Percentiles rank a stretch among this genome's conserved stretches.
These are phyloP conservation scores for Gnatocerus cornutus DNA, from an alignment of 2,888 invertebrate genomes.

Conservation along the genomic window DNA sequence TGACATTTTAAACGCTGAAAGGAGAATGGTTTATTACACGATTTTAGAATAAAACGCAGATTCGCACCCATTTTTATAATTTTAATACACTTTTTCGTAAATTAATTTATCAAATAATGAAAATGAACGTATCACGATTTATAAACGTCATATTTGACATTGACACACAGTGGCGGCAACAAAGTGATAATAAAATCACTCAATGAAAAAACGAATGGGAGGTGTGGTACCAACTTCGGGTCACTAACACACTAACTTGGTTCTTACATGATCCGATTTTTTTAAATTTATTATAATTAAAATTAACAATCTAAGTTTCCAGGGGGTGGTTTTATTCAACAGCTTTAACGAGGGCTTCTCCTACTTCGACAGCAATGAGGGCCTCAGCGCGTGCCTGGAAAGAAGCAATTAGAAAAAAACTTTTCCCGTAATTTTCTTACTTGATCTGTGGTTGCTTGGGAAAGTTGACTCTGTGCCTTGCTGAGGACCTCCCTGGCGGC, in stretches of 20 bases:
- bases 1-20: conserved; percentile 68
- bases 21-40: conserved; percentile 13
- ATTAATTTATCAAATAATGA: conserved; percentile 34
- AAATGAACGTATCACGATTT: conserved; percentile 20
- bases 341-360: conserved; percentile 94
- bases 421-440: too few relatives aligned
- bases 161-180: conserved; percentile 22
- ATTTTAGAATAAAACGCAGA: background rate
- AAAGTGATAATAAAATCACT: too few relatives aligned
- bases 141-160: conserved; percentile 41
- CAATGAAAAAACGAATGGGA: too few relatives aligned
- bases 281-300: conserved; percentile 38
- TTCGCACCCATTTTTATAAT: conserved; percentile 32
- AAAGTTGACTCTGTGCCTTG: conserved; percentile 88
- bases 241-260: too few relatives aligned
- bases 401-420: conserved; percentile 27
- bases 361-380: conserved; percentile 93
- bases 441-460: conserved; percentile 86
- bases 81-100: conserved; percentile 13
- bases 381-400: conserved; percentile 89
- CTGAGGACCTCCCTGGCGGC: conserved; percentile 88
- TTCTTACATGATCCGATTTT: too few relatives aligned
- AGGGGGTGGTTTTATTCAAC: conserved; percentile 72
- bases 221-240: too few relatives aligned
- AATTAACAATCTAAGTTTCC: conserved; percentile 42